These are phyloP conservation scores for Odobenus rosmarus DNA, from an alignment of 2,113 vertebrate species.

Conservation along the genomic window DNA sequence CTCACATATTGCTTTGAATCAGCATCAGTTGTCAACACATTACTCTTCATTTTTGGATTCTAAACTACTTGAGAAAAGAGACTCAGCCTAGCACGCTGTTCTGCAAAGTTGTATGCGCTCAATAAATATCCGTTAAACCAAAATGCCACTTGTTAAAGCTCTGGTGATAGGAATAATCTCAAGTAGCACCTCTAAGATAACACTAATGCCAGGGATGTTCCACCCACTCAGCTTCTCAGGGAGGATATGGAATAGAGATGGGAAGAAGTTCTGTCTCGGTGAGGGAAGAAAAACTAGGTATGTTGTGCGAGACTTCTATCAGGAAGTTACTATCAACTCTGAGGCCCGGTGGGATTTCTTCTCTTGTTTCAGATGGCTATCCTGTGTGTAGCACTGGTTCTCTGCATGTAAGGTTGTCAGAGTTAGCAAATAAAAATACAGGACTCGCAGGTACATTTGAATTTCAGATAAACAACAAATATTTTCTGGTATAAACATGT, in stretches of 20 bases:
- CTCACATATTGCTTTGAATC: not conserved
- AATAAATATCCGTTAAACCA: not conserved
- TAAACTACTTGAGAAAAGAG: slow-evolving; percentile 13
- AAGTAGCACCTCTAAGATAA: not conserved
- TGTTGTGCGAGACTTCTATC: not conserved
- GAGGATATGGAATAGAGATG: not conserved
- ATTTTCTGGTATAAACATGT: not conserved
- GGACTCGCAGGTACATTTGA: not conserved
- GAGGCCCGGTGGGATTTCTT: not conserved
- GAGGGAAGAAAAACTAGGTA: not conserved
- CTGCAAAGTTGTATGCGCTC: not conserved
- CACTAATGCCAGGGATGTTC: not conserved
- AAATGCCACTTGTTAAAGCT: not conserved
- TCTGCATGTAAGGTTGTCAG: not conserved
- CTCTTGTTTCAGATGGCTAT: not conserved
- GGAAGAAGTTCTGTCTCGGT: not conserved
- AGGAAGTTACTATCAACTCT: not conserved
- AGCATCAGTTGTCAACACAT: not conserved
- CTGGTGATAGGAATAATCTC: not conserved
- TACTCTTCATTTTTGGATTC: not conserved
- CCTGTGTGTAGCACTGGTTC: not conserved
- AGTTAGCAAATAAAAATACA: not conserved
- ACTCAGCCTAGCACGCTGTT: not conserved
- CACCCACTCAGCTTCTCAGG: not conserved
- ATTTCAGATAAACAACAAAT: not conserved